A percentile compares a stretch with the other conserved stretches of the same genome.
phyloP scores from a whole-genome alignment of 1,140 invertebrate genomes.

The Trissolcus basalis region DNA sequence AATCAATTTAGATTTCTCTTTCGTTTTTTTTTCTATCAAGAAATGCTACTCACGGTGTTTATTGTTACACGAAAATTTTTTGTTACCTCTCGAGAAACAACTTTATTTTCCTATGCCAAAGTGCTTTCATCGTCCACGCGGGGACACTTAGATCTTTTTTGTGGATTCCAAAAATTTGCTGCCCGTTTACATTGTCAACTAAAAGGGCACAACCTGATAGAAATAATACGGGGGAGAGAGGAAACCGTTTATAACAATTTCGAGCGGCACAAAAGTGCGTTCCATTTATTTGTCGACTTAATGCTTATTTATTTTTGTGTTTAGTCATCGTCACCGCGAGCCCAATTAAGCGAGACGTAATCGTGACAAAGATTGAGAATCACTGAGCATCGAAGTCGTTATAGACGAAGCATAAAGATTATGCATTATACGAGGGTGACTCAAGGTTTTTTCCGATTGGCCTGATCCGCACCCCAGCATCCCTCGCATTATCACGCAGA shows the following conservation, averaged over 20 bases:
- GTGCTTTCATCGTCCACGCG: slow-evolving; percentile 2
- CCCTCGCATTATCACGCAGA: slow-evolving; percentile 21
- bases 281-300: neutral
- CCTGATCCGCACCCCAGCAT: slow-evolving; percentile 41
- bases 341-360: slow-evolving; percentile 10
- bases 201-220: too few species aligned
- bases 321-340: neutral
- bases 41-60: slow-evolving; percentile 18
- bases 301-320: neutral
- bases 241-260: neutral
- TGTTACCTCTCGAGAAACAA: slow-evolving; percentile 25
- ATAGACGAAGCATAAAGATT: slow-evolving; percentile 35
- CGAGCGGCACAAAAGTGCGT: neutral
- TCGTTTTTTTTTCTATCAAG: slow-evolving; percentile 3
- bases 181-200: too few species aligned
- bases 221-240: too few species aligned
- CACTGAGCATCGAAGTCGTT: slow-evolving; percentile 37
- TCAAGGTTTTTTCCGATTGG: slow-evolving; percentile 45
- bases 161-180: neutral
- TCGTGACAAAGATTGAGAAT: slow-evolving; percentile 34
- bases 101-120: slow-evolving; percentile 22
- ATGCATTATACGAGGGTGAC: slow-evolving; percentile 41
- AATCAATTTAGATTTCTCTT: too few species aligned
- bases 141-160: slow-evolving; percentile 1
- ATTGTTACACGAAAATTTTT: slow-evolving; percentile 34